These are phyloP conservation scores for Anomalospiza imberbis DNA, from an alignment of 2,797 vertebrate species.

Conservation along the genomic window DNA sequence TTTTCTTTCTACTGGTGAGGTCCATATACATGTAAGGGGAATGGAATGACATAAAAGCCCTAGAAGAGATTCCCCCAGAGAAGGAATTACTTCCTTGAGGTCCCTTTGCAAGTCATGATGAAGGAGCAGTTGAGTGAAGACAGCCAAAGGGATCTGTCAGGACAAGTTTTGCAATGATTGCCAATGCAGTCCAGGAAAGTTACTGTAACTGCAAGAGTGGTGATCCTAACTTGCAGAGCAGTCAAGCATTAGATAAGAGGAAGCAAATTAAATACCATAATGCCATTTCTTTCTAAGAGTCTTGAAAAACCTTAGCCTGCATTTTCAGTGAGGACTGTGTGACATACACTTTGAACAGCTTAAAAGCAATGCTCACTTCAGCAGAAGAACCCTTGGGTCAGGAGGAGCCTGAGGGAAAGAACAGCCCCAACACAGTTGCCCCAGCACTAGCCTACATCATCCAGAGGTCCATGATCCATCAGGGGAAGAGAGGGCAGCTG, in stretches of 20 bases:
- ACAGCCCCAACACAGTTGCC: not conserved
- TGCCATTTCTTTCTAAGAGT: accelerated
- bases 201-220: not conserved
- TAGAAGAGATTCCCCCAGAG: not conserved
- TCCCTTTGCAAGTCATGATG: not conserved
- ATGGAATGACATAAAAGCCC: not conserved
- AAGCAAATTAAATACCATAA: not conserved
- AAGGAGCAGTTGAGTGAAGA: not conserved
- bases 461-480: not conserved
- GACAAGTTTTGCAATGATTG: not conserved
- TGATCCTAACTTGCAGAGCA: not conserved
- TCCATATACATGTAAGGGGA: not conserved
- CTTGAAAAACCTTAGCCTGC: not conserved
- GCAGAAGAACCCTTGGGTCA: not conserved
- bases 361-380: not conserved
- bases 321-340: not conserved
- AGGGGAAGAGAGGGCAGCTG: not conserved
- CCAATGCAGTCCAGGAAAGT: not conserved
- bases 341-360: not conserved
- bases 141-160: not conserved
- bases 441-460: not conserved
- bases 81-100: not conserved
- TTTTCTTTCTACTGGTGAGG: not conserved
- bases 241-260: not conserved
- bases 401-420: not conserved